Percentiles rank a stretch among this genome's conserved stretches.
Conservation (phyloP, 2,797 vertebrate species). For the Coranthus polyacanthus region DNA sequence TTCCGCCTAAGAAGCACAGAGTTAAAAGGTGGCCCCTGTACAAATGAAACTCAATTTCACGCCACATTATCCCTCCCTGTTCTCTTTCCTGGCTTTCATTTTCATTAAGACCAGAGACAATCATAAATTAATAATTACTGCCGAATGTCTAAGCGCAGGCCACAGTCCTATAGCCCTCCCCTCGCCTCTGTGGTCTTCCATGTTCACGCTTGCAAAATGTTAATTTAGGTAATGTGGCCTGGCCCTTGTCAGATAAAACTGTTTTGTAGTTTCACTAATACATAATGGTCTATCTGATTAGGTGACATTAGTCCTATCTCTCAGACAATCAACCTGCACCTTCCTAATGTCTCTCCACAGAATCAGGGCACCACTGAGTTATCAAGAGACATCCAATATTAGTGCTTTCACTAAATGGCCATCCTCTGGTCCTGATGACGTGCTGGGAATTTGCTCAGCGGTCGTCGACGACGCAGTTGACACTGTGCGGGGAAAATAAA, state of each 20-base stretch:
- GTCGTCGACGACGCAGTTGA: conserved; percentile 51
- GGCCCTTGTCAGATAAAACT: conserved; percentile 96
- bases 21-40: conserved; percentile 95
- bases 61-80: conserved; percentile 99
- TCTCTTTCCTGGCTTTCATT: conserved; percentile 99
- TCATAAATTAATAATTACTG: conserved; percentile 99
- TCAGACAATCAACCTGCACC: conserved; percentile 92
- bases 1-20: conserved; percentile 90
- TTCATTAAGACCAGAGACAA: conserved; percentile 99
- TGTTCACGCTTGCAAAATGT: conserved; percentile 98
- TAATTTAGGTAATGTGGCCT: conserved; percentile 99
- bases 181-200: conserved; percentile 92
- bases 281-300: conserved; percentile 99
- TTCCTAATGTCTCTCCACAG: conserved; percentile 82
- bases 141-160: conserved; percentile 99
- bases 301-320: conserved; percentile 96
- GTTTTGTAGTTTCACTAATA: conserved; percentile 97
- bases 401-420: conserved; percentile 67
- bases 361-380: conserved; percentile 75
- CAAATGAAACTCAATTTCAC: conserved; percentile 99
- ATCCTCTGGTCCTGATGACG: conserved; percentile 37
- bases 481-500: background rate
- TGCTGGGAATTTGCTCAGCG: conserved; percentile 57
- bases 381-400: conserved; percentile 62
- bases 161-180: conserved; percentile 88